Evolutionary conservation across 1,140 invertebrate species (phyloP), one percentile per base, ranked within the genome.

Genomic region (Cydia fagiglandana): DNA sequence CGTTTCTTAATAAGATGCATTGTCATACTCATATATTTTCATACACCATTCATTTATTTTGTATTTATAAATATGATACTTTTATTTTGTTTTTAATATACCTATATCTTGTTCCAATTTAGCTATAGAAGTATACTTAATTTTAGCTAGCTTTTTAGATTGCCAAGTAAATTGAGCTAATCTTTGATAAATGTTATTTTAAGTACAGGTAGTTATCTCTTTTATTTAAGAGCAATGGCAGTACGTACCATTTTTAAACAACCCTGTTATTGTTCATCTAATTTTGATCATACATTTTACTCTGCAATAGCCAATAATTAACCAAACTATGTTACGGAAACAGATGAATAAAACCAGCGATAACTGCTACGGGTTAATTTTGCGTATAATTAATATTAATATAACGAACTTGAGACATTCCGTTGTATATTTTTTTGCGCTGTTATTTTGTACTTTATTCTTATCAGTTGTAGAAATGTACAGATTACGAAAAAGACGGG

Each of bases 11-110:
- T n/a, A 56, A 56, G 53, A 20, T 56, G n/a, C 53, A 56, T 17
- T 68, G 12, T 68, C 20, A 64, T 64, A 13, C 38, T 68, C 20
- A 64, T 64, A 13, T 68, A 68, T 34, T 68, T 68, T 9, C 56
- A 64, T 24, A 64, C 4, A 34, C 2, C 4, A 68, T 34, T n/a
- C 28, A 68, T 34, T 68, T 68, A 68, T 38, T 68, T 68, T 34
- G 12, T 56, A 56, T 68, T 47, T 47, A 47, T 47, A 68, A 30
- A 34, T 20, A 73, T 45, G 24, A 47, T 47, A 47, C 7, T 47
- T 47, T 20, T 56, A 17, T 56, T 56, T 56, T 20, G 53, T 56
- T 56, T 56, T 56, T 47, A 56, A 2, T 56, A 17, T 56, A 56
- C 17, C 5, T 56, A 17, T 17, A 15, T 47, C 13, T 56, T 56